Evolutionary conservation across 2,888 invertebrate genomes (phyloP).

Genomic region (Melikaiella ostensackeni): DNA sequence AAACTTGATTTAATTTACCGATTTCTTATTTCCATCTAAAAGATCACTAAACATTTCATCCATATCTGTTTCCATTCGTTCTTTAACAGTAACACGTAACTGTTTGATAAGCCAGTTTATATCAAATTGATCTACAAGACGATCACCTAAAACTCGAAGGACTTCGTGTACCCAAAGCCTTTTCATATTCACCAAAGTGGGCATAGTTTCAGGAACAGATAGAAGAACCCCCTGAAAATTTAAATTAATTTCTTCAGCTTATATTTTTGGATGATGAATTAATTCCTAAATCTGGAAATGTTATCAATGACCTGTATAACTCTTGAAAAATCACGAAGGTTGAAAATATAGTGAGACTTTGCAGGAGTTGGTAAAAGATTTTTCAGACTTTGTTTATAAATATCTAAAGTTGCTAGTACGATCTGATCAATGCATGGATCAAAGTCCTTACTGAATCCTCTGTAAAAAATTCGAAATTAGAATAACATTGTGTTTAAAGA

Average conservation of each 20-base stretch:
- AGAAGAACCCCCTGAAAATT: slow-evolving; percentile 87
- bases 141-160: slow-evolving; percentile 94
- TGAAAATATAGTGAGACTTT: slow-evolving; percentile 97
- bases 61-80: slow-evolving; percentile 83
- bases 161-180: slow-evolving; percentile 97
- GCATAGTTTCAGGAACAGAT: slow-evolving; percentile 95
- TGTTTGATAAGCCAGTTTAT: slow-evolving; percentile 88
- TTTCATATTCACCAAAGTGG: slow-evolving; percentile 90
- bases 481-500: neutral
- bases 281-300: neutral
- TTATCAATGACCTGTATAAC: slow-evolving; percentile 85
- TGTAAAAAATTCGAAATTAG: slow-evolving; percentile 48
- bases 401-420: slow-evolving; percentile 89
- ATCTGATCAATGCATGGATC: slow-evolving; percentile 94
- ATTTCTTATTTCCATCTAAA: slow-evolving; percentile 71
- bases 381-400: slow-evolving; percentile 90
- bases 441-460: slow-evolving; percentile 95
- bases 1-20: slow-evolving; percentile 40
- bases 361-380: slow-evolving; percentile 94
- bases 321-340: slow-evolving; percentile 94
- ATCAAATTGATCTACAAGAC: slow-evolving; percentile 91
- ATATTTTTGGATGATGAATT: slow-evolving; percentile 6
- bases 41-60: slow-evolving; percentile 85
- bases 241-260: neutral
- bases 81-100: slow-evolving; percentile 81